Evolutionary conservation across 2,113 vertebrate genomes (phyloP).

Genomic region (Scalopus aquaticus): DNA sequence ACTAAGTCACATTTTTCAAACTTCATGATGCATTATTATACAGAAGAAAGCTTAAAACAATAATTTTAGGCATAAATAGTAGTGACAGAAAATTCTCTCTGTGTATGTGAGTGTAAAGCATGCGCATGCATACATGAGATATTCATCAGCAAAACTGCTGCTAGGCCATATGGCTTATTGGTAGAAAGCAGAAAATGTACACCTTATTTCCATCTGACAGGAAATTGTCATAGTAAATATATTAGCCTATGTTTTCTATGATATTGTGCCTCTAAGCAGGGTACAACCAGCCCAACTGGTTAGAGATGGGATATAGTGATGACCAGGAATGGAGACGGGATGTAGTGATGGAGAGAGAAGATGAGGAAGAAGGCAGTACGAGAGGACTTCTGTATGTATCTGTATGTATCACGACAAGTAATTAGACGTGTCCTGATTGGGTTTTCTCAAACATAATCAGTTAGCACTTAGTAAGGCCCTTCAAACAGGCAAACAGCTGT

Average conservation of each 20-base stretch:
- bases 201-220: neutral
- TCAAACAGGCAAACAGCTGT: neutral
- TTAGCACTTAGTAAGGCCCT: neutral
- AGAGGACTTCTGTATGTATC: neutral
- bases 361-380: neutral
- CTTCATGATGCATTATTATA: neutral
- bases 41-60: neutral
- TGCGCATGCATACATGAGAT: too few relatives aligned
- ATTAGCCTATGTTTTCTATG: neutral
- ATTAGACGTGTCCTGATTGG: neutral
- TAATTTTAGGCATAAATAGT: neutral
- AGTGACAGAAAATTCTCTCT: neutral
- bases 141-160: neutral
- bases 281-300: neutral
- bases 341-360: neutral
- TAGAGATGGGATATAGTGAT: neutral
- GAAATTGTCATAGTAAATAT: neutral
- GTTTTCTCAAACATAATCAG: neutral
- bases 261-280: neutral
- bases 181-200: neutral
- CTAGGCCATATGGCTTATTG: neutral
- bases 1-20: neutral
- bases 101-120: too few relatives aligned
- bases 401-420: too few relatives aligned
- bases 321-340: neutral